These are phyloP conservation scores for Hippocampus mohnikei DNA, from an alignment of 2,113 vertebrate genomes.

Conservation along the genomic window DNA sequence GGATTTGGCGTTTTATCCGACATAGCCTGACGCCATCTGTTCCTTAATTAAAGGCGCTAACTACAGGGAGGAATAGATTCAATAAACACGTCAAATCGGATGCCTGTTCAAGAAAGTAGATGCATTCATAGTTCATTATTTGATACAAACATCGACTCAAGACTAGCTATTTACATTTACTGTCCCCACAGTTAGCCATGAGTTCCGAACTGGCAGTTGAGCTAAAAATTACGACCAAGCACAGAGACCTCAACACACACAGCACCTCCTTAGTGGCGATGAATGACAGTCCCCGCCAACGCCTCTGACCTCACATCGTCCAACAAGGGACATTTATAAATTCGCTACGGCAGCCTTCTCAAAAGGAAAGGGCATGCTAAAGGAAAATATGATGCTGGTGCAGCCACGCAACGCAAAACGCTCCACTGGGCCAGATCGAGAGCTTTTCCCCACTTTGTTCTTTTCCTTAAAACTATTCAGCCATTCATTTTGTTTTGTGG, in stretches of 20 bases:
- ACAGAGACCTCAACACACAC: constrained; percentile 2
- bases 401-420: constrained; percentile 24
- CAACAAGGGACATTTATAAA: constrained; percentile 44
- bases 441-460: constrained; percentile 16
- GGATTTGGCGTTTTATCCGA: constrained; percentile 64
- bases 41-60: constrained; percentile 65
- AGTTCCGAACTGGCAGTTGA: constrained; percentile 7
- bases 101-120: constrained; percentile 32
- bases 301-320: constrained; percentile 24
- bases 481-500: neutral
- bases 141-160: constrained; percentile 9
- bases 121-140: constrained; percentile 25
- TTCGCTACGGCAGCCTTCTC: constrained; percentile 8
- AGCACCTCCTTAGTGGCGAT: constrained; percentile 6
- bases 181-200: constrained; percentile 2
- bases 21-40: constrained; percentile 52
- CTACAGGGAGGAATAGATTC: constrained; percentile 64
- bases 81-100: constrained; percentile 56
- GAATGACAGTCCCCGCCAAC: constrained; percentile 19
- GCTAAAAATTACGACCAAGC: neutral
- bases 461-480: constrained; percentile 6
- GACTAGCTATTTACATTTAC: neutral
- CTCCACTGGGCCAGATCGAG: constrained; percentile 27
- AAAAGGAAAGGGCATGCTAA: constrained; percentile 48
- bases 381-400: constrained; percentile 57